A percentile compares a stretch with the other conserved stretches of the same genome.
Conservation (phyloP, 2,113 vertebrate species). For the Lynx canadensis region DNA sequence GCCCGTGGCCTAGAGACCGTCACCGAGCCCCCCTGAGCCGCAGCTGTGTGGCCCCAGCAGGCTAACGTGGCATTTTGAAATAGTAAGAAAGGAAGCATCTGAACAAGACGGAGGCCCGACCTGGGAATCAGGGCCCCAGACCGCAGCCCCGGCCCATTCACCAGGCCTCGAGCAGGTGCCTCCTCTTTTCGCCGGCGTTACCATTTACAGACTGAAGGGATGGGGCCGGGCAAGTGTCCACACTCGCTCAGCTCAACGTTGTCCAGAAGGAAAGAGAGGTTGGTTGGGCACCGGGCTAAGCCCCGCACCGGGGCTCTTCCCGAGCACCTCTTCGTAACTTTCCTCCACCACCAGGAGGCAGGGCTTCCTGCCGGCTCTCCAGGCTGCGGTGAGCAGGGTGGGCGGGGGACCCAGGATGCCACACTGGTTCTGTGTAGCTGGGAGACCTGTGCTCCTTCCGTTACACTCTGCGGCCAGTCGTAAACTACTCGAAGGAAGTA, state of each 20-base stretch:
- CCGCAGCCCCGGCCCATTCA: not conserved
- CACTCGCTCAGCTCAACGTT: not conserved
- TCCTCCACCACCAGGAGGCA: accelerated
- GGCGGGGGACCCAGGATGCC: too few relatives aligned
- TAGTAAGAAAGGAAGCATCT: not conserved
- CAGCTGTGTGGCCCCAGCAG: not conserved
- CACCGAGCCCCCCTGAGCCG: not conserved
- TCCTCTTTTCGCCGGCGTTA: not conserved
- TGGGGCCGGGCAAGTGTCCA: too few relatives aligned
- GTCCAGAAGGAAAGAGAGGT: not conserved
- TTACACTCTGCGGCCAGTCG: not conserved
- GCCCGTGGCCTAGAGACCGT: not conserved
- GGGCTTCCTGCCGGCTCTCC: too few relatives aligned
- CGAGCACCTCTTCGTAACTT: accelerated
- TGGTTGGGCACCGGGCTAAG: not conserved
- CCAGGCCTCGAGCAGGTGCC: not conserved
- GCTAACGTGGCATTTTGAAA: not conserved
- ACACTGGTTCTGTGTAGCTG: accelerated
- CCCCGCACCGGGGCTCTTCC: not conserved
- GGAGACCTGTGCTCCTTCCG: accelerated
- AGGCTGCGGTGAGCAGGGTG: too few relatives aligned
- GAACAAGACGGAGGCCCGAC: too few relatives aligned
- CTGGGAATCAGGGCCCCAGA: not conserved
- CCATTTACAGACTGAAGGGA: not conserved
- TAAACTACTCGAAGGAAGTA: not conserved